Conservation (phyloP, 1,140 invertebrate genomes). For the Onthophagus taurus region DNA sequence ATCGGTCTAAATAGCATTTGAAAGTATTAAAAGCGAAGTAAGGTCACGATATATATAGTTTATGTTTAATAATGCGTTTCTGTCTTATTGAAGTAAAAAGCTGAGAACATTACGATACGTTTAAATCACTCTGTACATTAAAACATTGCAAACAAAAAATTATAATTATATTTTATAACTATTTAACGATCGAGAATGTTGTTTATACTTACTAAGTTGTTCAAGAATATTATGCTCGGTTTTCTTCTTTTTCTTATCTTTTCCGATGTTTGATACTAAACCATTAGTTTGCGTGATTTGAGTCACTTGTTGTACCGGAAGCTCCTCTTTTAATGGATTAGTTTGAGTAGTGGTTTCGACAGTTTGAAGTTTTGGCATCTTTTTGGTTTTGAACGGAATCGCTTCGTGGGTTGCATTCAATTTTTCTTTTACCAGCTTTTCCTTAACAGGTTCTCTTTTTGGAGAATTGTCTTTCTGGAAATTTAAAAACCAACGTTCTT, state of each 20-base stretch:
- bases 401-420: conserved; percentile 13
- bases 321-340: conserved; percentile 9
- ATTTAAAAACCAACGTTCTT: too few species aligned
- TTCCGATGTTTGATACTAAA: conserved; percentile 18
- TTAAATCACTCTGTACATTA: too few species aligned
- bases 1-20: too few species aligned
- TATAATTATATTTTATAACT: too few species aligned
- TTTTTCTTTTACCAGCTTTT: conserved; percentile 35
- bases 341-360: conserved; percentile 11
- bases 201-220: conserved; percentile 39
- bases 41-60: too few species aligned
- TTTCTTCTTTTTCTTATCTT: conserved; percentile 46
- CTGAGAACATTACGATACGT: too few species aligned
- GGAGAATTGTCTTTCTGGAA: conserved; percentile 14
- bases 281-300: not conserved
- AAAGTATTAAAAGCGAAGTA: too few species aligned
- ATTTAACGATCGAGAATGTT: too few species aligned
- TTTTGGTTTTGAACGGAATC: conserved; percentile 18
- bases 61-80: too few species aligned
- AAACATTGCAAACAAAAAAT: too few species aligned
- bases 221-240: conserved; percentile 43
- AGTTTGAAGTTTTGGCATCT: conserved; percentile 16
- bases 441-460: conserved; percentile 35
- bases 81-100: too few species aligned
- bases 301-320: conserved; percentile 5